Evolutionary conservation across 1,140 invertebrate genomes (phyloP), one percentile per base, ranked within the genome.

Genomic region (Lordiphosa collinella): DNA sequence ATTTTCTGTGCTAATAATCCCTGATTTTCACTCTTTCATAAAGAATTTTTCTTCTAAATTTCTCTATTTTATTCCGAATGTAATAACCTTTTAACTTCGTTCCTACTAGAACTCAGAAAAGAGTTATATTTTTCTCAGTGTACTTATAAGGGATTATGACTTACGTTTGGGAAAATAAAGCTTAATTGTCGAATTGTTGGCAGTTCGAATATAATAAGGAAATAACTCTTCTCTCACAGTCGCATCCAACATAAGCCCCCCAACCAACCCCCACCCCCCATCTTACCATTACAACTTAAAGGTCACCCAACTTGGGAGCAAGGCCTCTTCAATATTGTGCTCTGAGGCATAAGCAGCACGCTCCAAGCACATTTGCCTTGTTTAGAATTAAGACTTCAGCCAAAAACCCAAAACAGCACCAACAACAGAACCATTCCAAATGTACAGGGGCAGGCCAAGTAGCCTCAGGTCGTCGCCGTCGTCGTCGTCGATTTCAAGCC

Each of bases 311-410:
- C 60, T 55, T 31, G 68, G 74, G 67, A 68, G 56, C 64, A 69
- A 73, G 74, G 74, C 59, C 64, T 69, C 69, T 53, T 44, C n/a
- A 8, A 36, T 75, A 82, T 55, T 58, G 54, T 74, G 44, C 52
- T 62, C 16, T 50, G 52, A 22, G 68, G 72, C 73, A 38, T 32
- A 43, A 55, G 52, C 66, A 69, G 79, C 78, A 84, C 78, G 79
- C 79, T 84, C 53, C 66, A 82, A 76, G 57, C 69, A 75, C 75
- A 79, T 79, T 79, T 80, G 64, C 76, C 76, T 76, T 82, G 78
- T 82, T 84, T 76, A 84, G 76, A 80, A 82, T 82, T 80, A 72
- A 82, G 78, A 84, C 71, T 63, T 84, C 63, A 84, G 59, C 52
- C 47, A 47, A 69, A 73, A 73, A 55, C 31, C 58, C 48, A 25